A percentile compares a stretch with the other conserved stretches of the same genome.
phyloP scores from a whole-genome alignment of 2,797 vertebrate species.

The Diglossa cyanea region DNA sequence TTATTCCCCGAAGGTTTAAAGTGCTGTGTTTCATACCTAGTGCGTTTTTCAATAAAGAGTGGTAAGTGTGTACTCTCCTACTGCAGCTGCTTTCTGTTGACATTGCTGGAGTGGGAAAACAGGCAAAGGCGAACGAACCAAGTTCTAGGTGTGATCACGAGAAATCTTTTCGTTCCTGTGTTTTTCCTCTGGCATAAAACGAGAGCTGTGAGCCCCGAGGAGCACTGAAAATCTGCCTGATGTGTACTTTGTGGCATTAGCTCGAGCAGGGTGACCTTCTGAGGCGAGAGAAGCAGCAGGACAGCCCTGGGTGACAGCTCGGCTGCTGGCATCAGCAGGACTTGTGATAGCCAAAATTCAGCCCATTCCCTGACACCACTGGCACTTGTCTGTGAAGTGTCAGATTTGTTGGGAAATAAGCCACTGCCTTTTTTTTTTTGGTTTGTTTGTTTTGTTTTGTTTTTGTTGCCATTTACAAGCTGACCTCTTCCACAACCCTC shows the following conservation, averaged over 20 bases:
- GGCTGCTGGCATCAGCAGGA: background rate
- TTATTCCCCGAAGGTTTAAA: background rate
- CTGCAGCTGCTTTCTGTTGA: accelerated
- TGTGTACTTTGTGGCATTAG: background rate
- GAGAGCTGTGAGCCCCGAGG: background rate
- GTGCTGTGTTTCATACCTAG: accelerated
- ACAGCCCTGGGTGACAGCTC: background rate
- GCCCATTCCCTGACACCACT: accelerated
- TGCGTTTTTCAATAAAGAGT: background rate
- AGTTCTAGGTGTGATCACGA: background rate
- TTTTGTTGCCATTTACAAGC: background rate
- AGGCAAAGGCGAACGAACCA: background rate
- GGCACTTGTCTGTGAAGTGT: background rate
- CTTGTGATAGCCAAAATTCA: background rate
- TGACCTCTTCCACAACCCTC: background rate
- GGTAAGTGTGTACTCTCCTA: accelerated
- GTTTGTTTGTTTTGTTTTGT: background rate
- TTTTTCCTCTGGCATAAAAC: background rate
- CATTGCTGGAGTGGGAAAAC: background rate
- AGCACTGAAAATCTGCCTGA: background rate
- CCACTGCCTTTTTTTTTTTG: accelerated
- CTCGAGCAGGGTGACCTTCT: background rate
- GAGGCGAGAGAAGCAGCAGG: background rate
- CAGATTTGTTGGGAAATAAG: background rate
- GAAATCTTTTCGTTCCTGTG: background rate